phyloP scores from a whole-genome alignment of 2,888 invertebrate species.

The Therioaphis trifolii region DNA sequence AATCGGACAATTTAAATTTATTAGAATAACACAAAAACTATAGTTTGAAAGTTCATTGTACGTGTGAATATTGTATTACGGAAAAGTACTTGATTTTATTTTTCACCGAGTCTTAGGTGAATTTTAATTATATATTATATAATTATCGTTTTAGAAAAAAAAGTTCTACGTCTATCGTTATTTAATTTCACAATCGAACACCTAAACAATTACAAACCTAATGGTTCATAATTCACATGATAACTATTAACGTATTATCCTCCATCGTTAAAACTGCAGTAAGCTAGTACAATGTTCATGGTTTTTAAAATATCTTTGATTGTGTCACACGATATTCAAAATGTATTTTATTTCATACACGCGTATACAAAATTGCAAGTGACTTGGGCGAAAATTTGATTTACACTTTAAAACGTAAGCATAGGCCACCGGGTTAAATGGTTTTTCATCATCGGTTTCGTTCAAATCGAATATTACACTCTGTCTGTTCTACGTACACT shows the following conservation, averaged over 20 bases:
- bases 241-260: neutral
- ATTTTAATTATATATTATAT: no score
- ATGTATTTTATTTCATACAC: neutral
- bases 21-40: slow-evolving; percentile 1
- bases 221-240: no score
- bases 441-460: neutral
- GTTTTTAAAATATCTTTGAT: no score
- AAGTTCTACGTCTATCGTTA: neutral
- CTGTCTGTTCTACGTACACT: neutral
- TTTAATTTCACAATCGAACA: neutral
- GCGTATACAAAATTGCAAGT: neutral
- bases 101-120: neutral
- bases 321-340: neutral
- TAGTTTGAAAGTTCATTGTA: neutral
- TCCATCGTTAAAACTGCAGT: neutral
- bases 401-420: neutral
- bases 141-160: no score
- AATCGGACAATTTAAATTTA: neutral
- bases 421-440: neutral
- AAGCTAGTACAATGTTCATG: no score
- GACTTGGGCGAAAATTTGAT: no score
- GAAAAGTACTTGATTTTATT: neutral
- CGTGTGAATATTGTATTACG: neutral
- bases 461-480: neutral
- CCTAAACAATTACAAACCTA: neutral